phyloP scores from a whole-genome alignment of 2,797 vertebrate genomes.

The Paguma larvata region DNA sequence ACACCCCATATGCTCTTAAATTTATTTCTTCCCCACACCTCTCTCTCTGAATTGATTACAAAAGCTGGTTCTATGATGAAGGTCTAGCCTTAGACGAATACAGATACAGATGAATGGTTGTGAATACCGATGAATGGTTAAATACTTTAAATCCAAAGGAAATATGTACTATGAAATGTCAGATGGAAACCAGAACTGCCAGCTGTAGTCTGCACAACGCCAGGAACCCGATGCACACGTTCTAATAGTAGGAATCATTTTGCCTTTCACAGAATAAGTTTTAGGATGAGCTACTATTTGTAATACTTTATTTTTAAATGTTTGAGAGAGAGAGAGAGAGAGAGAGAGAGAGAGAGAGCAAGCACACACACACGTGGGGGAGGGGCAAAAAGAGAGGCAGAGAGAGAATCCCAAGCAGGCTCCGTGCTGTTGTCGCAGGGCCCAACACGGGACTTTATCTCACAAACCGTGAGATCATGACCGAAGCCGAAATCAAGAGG shows the following conservation, averaged over 20 bases:
- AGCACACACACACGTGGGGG: too few relatives aligned
- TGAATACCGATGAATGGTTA: not conserved
- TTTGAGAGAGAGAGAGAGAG: too few relatives aligned
- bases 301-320: not conserved
- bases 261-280: constrained; percentile 11
- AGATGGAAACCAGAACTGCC: not conserved
- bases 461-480: too few relatives aligned
- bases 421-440: too few relatives aligned
- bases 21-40: not conserved
- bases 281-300: not conserved
- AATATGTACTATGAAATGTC: constrained; percentile 2
- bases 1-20: not conserved
- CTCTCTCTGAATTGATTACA: constrained; percentile 48
- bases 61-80: constrained; percentile 20
- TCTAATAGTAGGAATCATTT: not conserved
- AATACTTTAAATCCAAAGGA: not conserved
- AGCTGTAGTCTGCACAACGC: not conserved
- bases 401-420: too few relatives aligned
- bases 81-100: not conserved
- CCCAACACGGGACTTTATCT: too few relatives aligned
- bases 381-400: too few relatives aligned
- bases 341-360: too few relatives aligned
- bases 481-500: too few relatives aligned
- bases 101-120: not conserved
- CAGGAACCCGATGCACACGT: not conserved